phyloP scores from a whole-genome alignment of 2,888 invertebrate genomes.

The Nemapogon koenigi region DNA sequence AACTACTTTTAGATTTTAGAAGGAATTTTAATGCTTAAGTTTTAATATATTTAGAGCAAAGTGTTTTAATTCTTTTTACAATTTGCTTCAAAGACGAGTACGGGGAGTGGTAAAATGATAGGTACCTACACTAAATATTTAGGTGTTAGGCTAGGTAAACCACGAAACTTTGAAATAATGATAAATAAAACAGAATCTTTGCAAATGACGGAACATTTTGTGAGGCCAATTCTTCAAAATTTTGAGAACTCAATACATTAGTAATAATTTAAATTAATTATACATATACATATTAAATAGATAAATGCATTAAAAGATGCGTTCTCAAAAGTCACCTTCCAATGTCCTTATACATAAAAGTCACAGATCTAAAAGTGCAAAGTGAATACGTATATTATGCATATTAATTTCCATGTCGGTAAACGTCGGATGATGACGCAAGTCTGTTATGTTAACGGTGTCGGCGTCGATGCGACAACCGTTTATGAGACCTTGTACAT shows the following conservation, averaged over 20 bases:
- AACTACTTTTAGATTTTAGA: neutral
- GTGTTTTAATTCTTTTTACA: no score
- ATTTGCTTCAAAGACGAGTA: neutral
- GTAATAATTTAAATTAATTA: no score
- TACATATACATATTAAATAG: no score
- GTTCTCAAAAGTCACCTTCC: constrained; percentile 6
- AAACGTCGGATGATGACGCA: constrained; percentile 1
- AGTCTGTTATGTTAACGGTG: constrained; percentile 9
- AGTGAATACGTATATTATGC: constrained; percentile 6
- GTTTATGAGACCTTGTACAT: constrained; percentile 5
- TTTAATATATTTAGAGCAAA: constrained; percentile 49
- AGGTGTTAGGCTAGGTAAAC: no score
- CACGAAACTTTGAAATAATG: no score
- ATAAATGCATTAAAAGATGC: no score
- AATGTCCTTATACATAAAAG: constrained; percentile 2
- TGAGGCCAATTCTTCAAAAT: no score
- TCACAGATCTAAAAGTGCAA: constrained; percentile 2
- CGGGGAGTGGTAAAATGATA: neutral
- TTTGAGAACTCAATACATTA: no score
- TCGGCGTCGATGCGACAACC: constrained; percentile 8
- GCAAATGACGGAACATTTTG: no score
- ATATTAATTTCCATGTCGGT: neutral
- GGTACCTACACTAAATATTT: no score
- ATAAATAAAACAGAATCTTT: no score
- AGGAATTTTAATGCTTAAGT: constrained; percentile 24